phyloP scores from a whole-genome alignment of 2,113 vertebrate species.

The Telmatochromis sp. region DNA sequence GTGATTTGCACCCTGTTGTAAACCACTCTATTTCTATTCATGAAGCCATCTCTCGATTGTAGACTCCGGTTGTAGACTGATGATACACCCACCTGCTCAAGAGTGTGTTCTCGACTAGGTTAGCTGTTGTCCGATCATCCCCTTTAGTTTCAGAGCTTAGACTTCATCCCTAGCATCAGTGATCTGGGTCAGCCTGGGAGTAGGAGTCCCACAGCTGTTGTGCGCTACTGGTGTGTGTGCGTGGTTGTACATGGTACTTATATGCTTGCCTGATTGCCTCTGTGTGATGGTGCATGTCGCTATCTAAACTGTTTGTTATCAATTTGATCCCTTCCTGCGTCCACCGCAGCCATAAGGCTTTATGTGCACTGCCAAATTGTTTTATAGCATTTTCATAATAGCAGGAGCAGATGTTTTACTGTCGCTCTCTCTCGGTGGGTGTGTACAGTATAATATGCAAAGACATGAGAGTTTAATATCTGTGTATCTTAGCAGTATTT shows the following conservation, averaged over 20 bases:
- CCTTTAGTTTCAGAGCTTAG: neutral
- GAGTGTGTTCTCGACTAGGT: neutral
- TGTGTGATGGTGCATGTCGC: neutral
- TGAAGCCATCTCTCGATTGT: neutral
- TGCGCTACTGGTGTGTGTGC: neutral
- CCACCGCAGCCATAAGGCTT: neutral
- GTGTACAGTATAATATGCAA: neutral
- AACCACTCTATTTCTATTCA: neutral
- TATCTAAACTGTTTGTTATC: neutral
- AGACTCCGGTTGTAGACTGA: neutral
- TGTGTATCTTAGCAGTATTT: neutral
- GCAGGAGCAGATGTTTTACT: slow-evolving; percentile 14
- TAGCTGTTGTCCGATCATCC: neutral
- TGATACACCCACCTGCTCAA: neutral
- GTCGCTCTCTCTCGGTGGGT: neutral
- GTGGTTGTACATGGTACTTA: neutral
- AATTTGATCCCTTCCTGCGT: neutral
- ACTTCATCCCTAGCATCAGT: slow-evolving; percentile 3
- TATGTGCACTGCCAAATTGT: neutral
- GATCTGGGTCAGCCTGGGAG: slow-evolving; percentile 60
- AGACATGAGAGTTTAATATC: neutral
- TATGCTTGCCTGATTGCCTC: neutral
- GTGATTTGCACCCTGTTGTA: neutral
- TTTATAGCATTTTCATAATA: neutral
- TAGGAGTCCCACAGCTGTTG: slow-evolving; percentile 38